These are phyloP conservation scores for Myotis findleyi DNA, from an alignment of 2,797 vertebrate genomes.

Conservation along the genomic window DNA sequence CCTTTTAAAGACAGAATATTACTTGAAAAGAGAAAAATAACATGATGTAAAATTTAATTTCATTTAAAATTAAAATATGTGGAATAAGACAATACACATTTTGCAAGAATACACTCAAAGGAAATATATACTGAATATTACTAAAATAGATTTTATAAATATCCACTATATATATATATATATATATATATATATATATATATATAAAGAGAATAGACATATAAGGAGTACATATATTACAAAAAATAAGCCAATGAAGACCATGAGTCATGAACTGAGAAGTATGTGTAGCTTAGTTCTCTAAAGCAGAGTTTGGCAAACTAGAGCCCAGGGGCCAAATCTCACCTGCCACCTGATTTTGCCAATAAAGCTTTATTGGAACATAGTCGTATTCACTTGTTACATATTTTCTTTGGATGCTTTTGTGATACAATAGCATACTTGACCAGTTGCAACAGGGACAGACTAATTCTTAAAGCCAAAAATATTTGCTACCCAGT, in stretches of 20 bases:
- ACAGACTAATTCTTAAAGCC: neutral
- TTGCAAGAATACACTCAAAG: neutral
- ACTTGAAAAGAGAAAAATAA: neutral
- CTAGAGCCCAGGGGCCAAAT: neutral
- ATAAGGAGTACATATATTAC: neutral
- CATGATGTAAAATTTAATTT: neutral
- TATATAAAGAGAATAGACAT: neutral
- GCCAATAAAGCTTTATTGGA: neutral
- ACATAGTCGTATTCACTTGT: neutral
- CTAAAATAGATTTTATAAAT: neutral
- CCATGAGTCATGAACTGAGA: neutral
- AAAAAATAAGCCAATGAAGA: neutral
- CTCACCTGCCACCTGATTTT: neutral
- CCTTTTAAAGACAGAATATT: neutral
- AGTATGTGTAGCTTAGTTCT: neutral
- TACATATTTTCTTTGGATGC: neutral
- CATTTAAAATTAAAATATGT: neutral
- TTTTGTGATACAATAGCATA: neutral
- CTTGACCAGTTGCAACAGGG: neutral
- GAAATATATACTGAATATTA: neutral
- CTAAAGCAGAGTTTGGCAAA: neutral
- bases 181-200: neutral
- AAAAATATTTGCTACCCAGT: neutral
- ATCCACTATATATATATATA: neutral
- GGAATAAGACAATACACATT: neutral